A percentile compares a stretch with the other conserved stretches of the same genome.
phyloP scores from a whole-genome alignment of 2,113 vertebrate species.

The Meles meles region DNA sequence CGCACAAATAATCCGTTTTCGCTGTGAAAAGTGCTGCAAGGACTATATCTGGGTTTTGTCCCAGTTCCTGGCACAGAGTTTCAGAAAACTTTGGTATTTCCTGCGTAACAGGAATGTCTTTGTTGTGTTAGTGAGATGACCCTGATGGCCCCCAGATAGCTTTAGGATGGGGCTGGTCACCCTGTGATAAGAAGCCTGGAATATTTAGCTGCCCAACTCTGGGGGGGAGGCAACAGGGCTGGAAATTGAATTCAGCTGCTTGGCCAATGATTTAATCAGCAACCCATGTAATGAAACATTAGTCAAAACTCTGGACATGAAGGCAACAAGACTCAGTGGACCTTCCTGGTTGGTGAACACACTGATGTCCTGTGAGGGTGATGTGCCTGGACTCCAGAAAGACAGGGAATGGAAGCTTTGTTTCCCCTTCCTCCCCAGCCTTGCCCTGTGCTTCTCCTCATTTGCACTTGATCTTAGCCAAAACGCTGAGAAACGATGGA shows the following conservation, averaged over 20 bases:
- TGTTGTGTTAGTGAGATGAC: not conserved
- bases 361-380: not conserved
- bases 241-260: not conserved
- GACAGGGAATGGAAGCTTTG: not conserved
- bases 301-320: not conserved
- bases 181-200: not conserved
- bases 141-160: not conserved
- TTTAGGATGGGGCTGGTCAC: too few relatives aligned
- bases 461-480: not conserved
- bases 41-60: not conserved
- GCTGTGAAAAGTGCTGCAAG: not conserved
- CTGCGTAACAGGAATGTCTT: not conserved
- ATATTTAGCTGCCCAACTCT: not conserved
- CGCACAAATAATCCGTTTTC: not conserved
- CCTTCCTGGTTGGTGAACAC: not conserved
- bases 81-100: not conserved
- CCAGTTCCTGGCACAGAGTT: not conserved
- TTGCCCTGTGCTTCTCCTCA: not conserved
- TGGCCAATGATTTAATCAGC: not conserved
- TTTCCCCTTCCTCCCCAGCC: accelerated
- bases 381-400: too few relatives aligned
- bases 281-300: not conserved
- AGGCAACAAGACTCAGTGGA: not conserved
- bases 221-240: not conserved
- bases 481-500: not conserved